Conservation (phyloP, 2,888 invertebrate species). For the Cactoblastis cactorum region DNA sequence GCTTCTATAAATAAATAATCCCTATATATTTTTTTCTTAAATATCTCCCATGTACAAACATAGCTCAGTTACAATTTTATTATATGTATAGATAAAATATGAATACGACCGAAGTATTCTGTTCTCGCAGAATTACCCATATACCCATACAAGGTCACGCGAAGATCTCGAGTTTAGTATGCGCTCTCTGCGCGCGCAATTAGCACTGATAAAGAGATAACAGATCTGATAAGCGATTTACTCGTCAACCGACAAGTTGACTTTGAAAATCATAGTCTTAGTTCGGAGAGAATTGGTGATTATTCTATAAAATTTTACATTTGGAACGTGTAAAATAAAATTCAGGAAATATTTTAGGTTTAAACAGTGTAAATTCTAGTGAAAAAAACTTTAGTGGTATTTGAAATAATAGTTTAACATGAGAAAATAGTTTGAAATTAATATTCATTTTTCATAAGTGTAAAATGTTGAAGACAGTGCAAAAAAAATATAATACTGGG, state of each 20-base stretch:
- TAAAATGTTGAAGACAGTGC: no score
- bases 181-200: conserved; percentile 35
- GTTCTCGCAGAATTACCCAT: conserved; percentile 27
- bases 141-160: conserved; percentile 35
- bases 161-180: conserved; percentile 31
- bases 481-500: no score
- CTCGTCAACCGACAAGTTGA: background rate
- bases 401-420: no score
- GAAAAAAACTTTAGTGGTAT: background rate
- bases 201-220: conserved; percentile 41
- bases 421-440: no score
- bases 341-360: background rate
- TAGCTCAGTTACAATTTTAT: no score
- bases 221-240: conserved; percentile 26
- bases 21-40: no score
- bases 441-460: no score
- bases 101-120: no score
- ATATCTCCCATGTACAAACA: no score
- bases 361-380: background rate
- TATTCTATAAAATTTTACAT: no score
- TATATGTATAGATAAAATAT: no score
- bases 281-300: conserved; percentile 12
- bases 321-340: background rate
- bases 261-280: background rate
- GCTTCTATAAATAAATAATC: no score